Conservation (phyloP, 2,797 vertebrate genomes). For the Lutjanus argentimaculatus region DNA sequence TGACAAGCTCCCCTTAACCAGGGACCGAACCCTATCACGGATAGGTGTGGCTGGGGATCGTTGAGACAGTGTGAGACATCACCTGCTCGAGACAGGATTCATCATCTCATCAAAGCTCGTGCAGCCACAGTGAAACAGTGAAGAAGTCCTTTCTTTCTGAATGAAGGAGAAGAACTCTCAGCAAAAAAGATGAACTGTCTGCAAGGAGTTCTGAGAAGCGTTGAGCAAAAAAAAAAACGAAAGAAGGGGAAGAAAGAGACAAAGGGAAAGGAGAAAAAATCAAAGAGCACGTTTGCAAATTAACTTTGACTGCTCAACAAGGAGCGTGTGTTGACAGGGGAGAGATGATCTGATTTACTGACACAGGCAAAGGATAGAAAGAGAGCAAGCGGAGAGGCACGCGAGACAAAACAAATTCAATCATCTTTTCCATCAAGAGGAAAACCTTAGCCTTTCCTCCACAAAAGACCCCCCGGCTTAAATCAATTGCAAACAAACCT, state of each 20-base stretch:
- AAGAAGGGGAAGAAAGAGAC: conserved; percentile 8
- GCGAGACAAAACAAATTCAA: conserved; percentile 87
- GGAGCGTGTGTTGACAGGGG: conserved; percentile 84
- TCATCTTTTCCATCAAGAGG: conserved; percentile 86
- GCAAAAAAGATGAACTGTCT: conserved; percentile 40
- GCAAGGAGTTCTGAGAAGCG: conserved; percentile 27
- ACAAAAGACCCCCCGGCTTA: conserved; percentile 80
- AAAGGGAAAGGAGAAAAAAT: conserved; percentile 41
- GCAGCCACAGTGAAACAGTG: conserved; percentile 22
- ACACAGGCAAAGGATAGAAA: conserved; percentile 75
- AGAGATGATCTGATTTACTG: conserved; percentile 86
- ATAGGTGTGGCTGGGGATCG: conserved; percentile 59
- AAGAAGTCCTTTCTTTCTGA: conserved; percentile 31
- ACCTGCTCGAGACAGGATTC: conserved; percentile 72
- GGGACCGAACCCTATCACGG: conserved; percentile 66
- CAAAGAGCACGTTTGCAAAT: conserved; percentile 81
- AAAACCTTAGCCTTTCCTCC: conserved; percentile 79
- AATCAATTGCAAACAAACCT: conserved; percentile 89
- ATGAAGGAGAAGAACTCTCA: conserved; percentile 44
- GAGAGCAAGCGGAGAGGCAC: conserved; percentile 72
- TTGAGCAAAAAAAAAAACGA: conserved; percentile 3
- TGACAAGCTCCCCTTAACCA: conserved; percentile 77
- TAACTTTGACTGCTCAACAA: conserved; percentile 88
- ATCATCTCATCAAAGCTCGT: conserved; percentile 67
- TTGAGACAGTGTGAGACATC: conserved; percentile 58